Base-by-base conservation (phyloP, 2,888 invertebrate genomes). In the Lordiphosa andalusiaca region DNA sequence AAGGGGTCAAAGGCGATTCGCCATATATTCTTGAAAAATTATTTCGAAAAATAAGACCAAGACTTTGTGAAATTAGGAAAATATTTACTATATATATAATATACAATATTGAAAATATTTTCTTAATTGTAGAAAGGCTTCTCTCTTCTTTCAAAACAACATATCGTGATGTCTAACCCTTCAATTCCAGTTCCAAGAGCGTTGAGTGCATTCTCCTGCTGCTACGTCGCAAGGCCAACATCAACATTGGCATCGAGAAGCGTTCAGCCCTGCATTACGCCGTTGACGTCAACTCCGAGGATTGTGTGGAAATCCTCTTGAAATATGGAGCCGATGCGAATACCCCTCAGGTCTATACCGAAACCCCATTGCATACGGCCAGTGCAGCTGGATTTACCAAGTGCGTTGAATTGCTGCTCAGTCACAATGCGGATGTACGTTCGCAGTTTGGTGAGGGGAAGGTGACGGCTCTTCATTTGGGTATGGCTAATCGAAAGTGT, bases 201-300 rank as follows among this genome's bases (percentile, higher is more conserved):
- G 84, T 87, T 1, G 89, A 89, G 41, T 90, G 90, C 46, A 88
- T 90, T 35, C 90, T 93, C 89, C 88, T 93, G 71, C 87, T 97
- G 65, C 90, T 96, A 56, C 91, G 92, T 60, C 91, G 93, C 57
- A 94, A 94, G 1, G 95, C 95, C n/a, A 93, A 95, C 74, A 93
- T 95, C n/a, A 93, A 95, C 80, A 94, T 94, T 6, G 95, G 95
- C 10, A 90, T 92, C 47, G 91, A 90, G 52, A 92, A 92, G 53
- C 92, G 92, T 67, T 95, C 95, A 38, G 94, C 97, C 0, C 89
- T 97, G 63, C 95, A 96, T 87, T 95, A 94, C 87, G 97, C 97
- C 0, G 95, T 96, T 50, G 92, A 95, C 70, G 95, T 94, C 81
- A 92, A 94, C 82, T 93, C 93, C 9, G 90, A 92, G 53, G 93